Percentiles rank a stretch among this genome's conserved stretches.
phyloP scores from a whole-genome alignment of 2,888 invertebrate genomes.

The Rugalucina vietnamica region DNA sequence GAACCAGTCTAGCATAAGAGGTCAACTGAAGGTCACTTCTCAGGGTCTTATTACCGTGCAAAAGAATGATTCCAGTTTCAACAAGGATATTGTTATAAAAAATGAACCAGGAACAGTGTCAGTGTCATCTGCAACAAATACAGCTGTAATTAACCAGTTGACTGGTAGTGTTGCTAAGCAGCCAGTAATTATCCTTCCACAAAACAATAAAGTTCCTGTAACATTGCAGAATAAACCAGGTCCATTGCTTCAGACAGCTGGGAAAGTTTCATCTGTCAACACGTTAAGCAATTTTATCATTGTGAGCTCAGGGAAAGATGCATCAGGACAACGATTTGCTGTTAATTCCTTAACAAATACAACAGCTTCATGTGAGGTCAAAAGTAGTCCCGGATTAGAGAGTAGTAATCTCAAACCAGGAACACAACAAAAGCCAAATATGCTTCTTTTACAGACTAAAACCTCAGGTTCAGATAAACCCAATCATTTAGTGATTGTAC shows the following conservation, averaged over 20 bases:
- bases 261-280: not conserved
- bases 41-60: slow-evolving; percentile 61
- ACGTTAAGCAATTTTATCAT: not conserved
- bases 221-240: not conserved
- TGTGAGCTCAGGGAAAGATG: not conserved
- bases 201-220: slow-evolving; percentile 45
- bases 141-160: not conserved
- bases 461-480: slow-evolving; percentile 16
- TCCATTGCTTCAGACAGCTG: slow-evolving; percentile 31
- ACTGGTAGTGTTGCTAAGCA: slow-evolving; percentile 33
- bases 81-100: not conserved
- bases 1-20: slow-evolving; percentile 46
- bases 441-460: slow-evolving; percentile 28
- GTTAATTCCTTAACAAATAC: not conserved
- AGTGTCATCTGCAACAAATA: not conserved
- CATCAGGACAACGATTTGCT: not conserved
- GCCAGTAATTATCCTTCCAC: slow-evolving; percentile 52
- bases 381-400: not conserved
- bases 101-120: not conserved
- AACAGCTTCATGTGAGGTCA: not conserved
- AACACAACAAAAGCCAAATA: not conserved
- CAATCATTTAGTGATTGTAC: slow-evolving; percentile 60
- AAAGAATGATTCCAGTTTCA: not conserved
- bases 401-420: not conserved
- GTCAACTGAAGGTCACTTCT: slow-evolving; percentile 70